Evolutionary conservation across 2,888 invertebrate genomes (phyloP), one percentile per base, ranked within the genome.

Genomic region (Drosophila acutilabella): DNA sequence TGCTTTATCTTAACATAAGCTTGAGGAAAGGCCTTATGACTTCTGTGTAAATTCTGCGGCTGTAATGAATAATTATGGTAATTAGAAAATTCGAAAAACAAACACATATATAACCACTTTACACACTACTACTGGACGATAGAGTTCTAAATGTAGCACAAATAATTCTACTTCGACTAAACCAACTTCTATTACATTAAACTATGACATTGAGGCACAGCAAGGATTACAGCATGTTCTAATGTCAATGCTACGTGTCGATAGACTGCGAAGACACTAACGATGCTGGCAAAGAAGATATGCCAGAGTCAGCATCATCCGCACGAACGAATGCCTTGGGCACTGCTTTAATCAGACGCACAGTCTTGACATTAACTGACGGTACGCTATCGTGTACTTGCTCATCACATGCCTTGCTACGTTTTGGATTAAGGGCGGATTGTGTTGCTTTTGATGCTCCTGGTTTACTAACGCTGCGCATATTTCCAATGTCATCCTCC

Each of bases 401-500:
- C 18, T 18, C 23, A 1, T 14, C 10, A 14, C 30, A 8, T 4
- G 45, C 26, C 42, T 54, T 64, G 30, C 41, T 42, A n/a, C 47
- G 56, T 16, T 42, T 33, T n/a, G 52, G 16, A 26, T 20, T 57
- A 14, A 18, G n/a, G 3, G 2, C 16, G 2, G 6, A 2, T 26
- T 54, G 14, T 23, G 18, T 26, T 41, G n/a, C n/a, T 42, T 26
- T 36, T 7, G 6, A 45, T 18, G 14, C 4, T 36, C 23, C 50
- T 23, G 41, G 11, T n/a, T 11, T 11, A 1, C 23, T 54, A 23
- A 41, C 58, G 20, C 13, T 57, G 8, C 45, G 57, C 38, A 82
- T 57, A 70, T 85, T 81, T n/a, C 91, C 91, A 59, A 91, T 87
- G 36, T 92, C 90, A 64, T 92, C 92, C 60, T 92, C 91, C 1